phyloP scores from a whole-genome alignment of 2,113 vertebrate genomes.

The Microcebus murinus region DNA sequence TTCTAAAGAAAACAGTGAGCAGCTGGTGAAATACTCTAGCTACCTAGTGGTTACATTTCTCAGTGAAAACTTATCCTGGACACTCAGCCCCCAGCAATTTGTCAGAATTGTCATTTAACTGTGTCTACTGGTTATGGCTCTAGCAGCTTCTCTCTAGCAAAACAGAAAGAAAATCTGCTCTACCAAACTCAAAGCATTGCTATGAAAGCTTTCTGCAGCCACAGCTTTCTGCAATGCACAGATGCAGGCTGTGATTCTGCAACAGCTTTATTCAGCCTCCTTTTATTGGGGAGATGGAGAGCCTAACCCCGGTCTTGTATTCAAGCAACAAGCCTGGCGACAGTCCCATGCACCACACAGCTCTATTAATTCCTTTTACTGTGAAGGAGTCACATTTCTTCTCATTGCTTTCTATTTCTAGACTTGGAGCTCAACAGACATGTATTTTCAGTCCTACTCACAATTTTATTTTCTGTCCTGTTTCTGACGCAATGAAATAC shows the following conservation, averaged over 20 bases:
- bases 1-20: slow-evolving; percentile 36
- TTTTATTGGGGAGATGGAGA: neutral
- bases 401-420: neutral
- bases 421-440: neutral
- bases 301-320: neutral
- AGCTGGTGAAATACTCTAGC: neutral
- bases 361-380: too few species aligned
- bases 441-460: neutral
- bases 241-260: neutral
- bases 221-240: neutral
- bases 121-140: neutral
- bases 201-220: neutral
- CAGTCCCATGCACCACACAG: neutral
- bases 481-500: neutral
- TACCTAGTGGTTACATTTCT: neutral
- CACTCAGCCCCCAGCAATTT: neutral
- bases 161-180: neutral
- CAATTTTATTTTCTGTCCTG: neutral
- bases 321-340: neutral
- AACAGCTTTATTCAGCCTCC: neutral
- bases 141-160: neutral
- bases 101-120: neutral
- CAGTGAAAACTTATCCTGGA: neutral
- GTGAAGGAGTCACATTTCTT: too few species aligned
- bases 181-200: neutral